A percentile compares a stretch with the other conserved stretches of the same genome.
Conservation (phyloP, 1,140 invertebrate species). For the Homarus americanus region DNA sequence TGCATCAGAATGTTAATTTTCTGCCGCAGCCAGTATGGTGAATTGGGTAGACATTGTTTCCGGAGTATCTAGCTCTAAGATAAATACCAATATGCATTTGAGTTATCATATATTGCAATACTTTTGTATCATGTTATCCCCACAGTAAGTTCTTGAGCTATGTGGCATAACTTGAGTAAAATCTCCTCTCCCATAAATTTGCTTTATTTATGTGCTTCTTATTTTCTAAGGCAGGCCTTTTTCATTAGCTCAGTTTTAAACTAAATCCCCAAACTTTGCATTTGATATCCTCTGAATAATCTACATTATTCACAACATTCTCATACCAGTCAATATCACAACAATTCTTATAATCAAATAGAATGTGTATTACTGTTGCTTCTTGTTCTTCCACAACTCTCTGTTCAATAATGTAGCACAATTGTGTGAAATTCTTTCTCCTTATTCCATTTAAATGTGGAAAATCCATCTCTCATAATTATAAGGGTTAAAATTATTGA, state of each 20-base stretch:
- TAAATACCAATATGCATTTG: conserved; percentile 5
- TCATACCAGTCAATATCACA: background rate
- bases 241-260: background rate
- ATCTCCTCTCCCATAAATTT: background rate
- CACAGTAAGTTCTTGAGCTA: background rate
- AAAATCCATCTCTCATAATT: background rate
- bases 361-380: background rate
- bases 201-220: background rate
- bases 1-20: background rate
- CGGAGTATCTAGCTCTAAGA: background rate
- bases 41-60: conserved; percentile 6
- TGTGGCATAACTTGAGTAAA: background rate
- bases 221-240: background rate
- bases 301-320: background rate
- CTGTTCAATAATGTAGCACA: background rate
- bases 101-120: background rate
- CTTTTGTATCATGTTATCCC: background rate
- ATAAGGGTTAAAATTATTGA: background rate
- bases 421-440: background rate
- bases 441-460: no score
- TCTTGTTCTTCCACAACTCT: background rate
- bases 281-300: background rate
- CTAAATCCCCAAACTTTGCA: background rate
- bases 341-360: background rate
- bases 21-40: background rate